phyloP scores from a whole-genome alignment of 2,797 vertebrate species.

The Sorex maritimensis region DNA sequence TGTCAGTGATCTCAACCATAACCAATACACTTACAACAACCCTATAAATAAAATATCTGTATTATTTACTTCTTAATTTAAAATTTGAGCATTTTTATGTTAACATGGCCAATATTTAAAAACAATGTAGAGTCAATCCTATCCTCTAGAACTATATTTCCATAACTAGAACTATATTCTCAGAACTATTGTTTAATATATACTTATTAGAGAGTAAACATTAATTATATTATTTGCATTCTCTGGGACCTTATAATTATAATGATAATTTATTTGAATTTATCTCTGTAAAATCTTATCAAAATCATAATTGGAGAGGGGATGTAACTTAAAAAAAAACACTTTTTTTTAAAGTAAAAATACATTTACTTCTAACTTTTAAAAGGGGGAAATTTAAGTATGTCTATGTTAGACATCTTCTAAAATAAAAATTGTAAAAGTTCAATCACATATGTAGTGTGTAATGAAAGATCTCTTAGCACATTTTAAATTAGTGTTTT shows the following conservation, averaged over 20 bases:
- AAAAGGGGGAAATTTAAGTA: not conserved
- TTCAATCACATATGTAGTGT: not conserved
- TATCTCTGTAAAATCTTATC: not conserved
- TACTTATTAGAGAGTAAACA: not conserved
- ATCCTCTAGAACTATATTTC: not conserved
- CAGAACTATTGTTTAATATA: not conserved
- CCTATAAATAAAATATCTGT: not conserved
- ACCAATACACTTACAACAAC: not conserved
- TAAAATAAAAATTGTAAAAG: not conserved
- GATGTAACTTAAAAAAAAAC: not conserved
- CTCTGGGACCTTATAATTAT: not conserved
- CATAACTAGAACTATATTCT: not conserved
- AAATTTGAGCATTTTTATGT: constrained; percentile 15
- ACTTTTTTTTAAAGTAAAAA: not conserved
- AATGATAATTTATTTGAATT: constrained; percentile 29
- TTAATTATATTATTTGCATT: constrained; percentile 52
- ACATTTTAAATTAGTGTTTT: constrained; percentile 51
- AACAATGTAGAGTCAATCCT: not conserved
- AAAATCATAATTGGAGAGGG: not conserved
- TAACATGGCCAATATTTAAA: not conserved
- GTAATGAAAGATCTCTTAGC: not conserved
- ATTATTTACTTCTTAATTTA: constrained; percentile 14
- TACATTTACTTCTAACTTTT: not conserved
- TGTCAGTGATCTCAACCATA: not conserved
- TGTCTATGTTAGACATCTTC: not conserved